Evolutionary conservation across 2,113 vertebrate species (phyloP).

Genomic region (Callaeas wilsoni): DNA sequence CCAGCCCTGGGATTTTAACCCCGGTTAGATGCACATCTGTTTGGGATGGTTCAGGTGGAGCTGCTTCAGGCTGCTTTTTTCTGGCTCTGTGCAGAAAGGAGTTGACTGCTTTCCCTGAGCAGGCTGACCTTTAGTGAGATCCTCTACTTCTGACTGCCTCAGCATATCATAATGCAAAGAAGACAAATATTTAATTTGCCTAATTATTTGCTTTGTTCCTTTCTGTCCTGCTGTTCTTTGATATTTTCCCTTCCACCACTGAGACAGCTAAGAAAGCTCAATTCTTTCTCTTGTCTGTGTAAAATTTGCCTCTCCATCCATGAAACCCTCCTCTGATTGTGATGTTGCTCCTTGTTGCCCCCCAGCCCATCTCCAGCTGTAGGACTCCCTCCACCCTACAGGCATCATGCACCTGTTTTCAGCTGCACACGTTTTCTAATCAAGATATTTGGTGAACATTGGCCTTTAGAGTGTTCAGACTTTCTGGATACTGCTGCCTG

Average conservation of each 20-base stretch:
- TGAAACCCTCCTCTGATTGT: neutral
- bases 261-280: neutral
- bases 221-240: neutral
- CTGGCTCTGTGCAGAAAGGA: neutral
- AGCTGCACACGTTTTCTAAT: neutral
- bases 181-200: constrained; percentile 19
- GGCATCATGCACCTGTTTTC: neutral
- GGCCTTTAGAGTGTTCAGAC: neutral
- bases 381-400: neutral
- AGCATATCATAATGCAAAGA: neutral
- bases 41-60: constrained; percentile 28
- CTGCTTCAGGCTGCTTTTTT: constrained; percentile 4
- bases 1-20: neutral
- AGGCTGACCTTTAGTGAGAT: neutral
- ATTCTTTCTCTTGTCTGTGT: neutral
- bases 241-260: neutral
- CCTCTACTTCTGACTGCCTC: neutral
- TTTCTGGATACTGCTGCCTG: neutral
- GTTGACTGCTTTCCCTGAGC: neutral
- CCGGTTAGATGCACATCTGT: neutral
- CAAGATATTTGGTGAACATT: neutral
- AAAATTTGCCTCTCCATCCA: neutral
- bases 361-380: neutral
- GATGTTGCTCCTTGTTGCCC: neutral
- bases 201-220: neutral